Evolutionary conservation across 1,140 invertebrate species (phyloP).

Genomic region (Pectinophora gossypiella): DNA sequence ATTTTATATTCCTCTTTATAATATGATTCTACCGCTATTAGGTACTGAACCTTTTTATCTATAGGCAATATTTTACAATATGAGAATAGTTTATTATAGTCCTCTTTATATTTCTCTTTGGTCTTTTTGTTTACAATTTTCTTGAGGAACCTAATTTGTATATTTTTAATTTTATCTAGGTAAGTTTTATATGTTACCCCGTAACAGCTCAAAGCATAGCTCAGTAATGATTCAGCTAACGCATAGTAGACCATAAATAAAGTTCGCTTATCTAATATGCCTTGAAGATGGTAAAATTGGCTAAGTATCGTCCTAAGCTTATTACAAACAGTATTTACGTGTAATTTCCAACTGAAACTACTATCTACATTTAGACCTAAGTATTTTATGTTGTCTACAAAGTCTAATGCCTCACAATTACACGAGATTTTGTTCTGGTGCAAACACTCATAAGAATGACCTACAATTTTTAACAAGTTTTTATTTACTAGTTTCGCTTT

Average conservation of each 20-base stretch:
- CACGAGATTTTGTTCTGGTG: slow-evolving; percentile 3
- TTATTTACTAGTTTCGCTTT: not conserved
- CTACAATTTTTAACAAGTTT: not conserved
- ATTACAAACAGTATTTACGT: not conserved
- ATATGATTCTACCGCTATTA: too few species aligned
- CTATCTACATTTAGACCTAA: slow-evolving; percentile 2
- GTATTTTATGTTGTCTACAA: slow-evolving; percentile 2
- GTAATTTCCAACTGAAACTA: slow-evolving; percentile 3
- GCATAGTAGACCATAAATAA: slow-evolving; percentile 7
- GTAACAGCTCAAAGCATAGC: slow-evolving; percentile 4
- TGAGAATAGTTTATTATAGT: not conserved
- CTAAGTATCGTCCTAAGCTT: not conserved
- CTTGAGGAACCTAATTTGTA: too few species aligned
- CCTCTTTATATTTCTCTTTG: not conserved
- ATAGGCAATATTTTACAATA: not conserved
- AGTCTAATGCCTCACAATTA: not conserved
- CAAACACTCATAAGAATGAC: slow-evolving; percentile 6
- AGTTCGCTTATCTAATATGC: not conserved
- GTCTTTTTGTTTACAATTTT: slow-evolving; percentile 4
- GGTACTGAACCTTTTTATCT: too few species aligned
- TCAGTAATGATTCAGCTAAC: not conserved
- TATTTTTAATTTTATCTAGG: not conserved
- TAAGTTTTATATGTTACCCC: slow-evolving; percentile 7
- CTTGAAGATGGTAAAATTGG: slow-evolving; percentile 3
- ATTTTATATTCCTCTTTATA: too few species aligned